A percentile compares a stretch with the other conserved stretches of the same genome.
These are phyloP conservation scores for Ailurus styani DNA, from an alignment of 2,113 vertebrate genomes.

Conservation along the genomic window DNA sequence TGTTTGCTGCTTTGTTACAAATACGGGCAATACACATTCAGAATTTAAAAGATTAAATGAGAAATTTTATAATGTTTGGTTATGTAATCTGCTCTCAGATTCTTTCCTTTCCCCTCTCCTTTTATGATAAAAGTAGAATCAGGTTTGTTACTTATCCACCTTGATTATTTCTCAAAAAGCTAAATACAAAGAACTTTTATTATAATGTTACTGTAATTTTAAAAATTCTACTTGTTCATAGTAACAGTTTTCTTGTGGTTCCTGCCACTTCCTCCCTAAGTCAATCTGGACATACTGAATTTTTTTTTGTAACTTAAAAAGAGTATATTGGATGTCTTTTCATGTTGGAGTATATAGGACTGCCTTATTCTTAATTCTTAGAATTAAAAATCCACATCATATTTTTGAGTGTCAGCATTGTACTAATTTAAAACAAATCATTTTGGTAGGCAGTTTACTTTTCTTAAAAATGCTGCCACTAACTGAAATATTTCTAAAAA, in stretches of 20 bases:
- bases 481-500: background rate
- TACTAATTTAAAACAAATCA: conserved; percentile 9
- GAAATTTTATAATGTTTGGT: background rate
- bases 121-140: background rate
- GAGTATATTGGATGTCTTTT: background rate
- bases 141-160: background rate
- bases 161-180: background rate
- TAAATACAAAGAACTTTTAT: background rate
- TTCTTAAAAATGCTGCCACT: background rate
- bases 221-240: background rate
- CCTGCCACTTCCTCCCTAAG: background rate
- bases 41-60: background rate
- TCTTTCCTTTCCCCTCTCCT: background rate
- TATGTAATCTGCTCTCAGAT: background rate
- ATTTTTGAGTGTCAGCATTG: background rate
- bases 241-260: background rate
- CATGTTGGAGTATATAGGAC: background rate
- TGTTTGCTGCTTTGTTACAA: background rate
- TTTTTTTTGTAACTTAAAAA: conserved; percentile 10
- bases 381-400: background rate
- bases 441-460: background rate
- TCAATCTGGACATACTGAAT: background rate
- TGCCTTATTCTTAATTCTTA: background rate
- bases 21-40: background rate
- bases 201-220: background rate